Percentiles rank a stretch among this genome's conserved stretches.
Evolutionary conservation across 2,113 vertebrate species (phyloP).

Genomic region (Lathamus discolor): DNA sequence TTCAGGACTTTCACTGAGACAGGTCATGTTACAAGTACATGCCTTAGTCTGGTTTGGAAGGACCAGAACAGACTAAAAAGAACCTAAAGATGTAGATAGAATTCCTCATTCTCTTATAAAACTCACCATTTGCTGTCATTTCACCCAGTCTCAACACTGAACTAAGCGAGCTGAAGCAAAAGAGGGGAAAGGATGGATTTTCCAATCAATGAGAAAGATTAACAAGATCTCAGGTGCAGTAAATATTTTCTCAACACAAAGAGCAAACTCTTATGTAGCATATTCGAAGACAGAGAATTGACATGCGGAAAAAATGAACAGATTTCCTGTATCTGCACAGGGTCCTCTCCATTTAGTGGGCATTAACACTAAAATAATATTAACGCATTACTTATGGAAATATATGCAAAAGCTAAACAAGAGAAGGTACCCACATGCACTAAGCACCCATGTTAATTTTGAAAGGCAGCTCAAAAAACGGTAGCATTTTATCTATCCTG

Average conservation of each 20-base stretch:
- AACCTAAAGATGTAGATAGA: background rate
- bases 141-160: background rate
- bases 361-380: background rate
- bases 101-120: background rate
- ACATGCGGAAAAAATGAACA: background rate
- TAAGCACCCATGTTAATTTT: background rate
- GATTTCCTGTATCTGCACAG: background rate
- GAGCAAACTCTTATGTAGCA: background rate
- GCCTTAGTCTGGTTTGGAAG: background rate
- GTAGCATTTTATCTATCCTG: background rate
- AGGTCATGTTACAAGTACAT: background rate
- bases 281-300: background rate
- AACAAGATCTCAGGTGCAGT: background rate
- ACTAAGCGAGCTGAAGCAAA: background rate
- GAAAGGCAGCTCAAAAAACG: background rate
- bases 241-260: background rate
- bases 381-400: background rate
- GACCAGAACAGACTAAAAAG: background rate
- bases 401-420: slow-evolving; percentile 15
- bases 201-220: background rate
- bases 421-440: background rate
- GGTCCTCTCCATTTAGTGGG: background rate
- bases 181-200: background rate
- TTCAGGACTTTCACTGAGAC: background rate
- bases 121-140: background rate